A percentile compares a stretch with the other conserved stretches of the same genome.
phyloP scores from a whole-genome alignment of 92 coral and sea anemone species.

The Metridium senile region DNA sequence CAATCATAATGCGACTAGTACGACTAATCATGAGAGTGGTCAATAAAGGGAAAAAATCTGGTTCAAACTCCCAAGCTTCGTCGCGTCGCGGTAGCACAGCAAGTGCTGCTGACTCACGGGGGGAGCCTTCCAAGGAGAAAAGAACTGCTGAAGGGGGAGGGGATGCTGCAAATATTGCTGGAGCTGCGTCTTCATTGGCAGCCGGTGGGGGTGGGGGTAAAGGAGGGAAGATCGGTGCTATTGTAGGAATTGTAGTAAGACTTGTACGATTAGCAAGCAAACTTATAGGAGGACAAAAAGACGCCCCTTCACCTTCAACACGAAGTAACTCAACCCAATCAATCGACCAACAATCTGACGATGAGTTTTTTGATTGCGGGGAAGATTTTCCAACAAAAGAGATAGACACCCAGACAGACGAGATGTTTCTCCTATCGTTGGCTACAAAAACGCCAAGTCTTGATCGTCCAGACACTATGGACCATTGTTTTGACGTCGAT shows the following conservation, averaged over 20 bases:
- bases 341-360: constrained; percentile 21
- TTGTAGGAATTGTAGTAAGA: constrained; percentile 47
- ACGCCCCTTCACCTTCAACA: constrained; percentile 17
- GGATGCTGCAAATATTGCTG: constrained; percentile 36
- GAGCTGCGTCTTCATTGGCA: constrained; percentile 14
- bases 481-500: not conserved
- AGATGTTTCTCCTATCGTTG: not conserved
- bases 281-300: constrained; percentile 28
- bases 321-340: constrained; percentile 27
- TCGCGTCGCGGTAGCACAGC: constrained; percentile 17
- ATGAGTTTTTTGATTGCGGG: constrained; percentile 45
- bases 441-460: constrained; percentile 18
- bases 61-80: constrained; percentile 31
- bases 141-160: constrained; percentile 27
- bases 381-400: constrained; percentile 28
- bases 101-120: constrained; percentile 7
- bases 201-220: constrained; percentile 37
- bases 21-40: constrained; percentile 70
- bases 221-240: constrained; percentile 42
- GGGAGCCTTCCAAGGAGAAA: constrained; percentile 22
- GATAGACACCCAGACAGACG: constrained; percentile 25
- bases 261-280: constrained; percentile 50
- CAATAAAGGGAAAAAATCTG: constrained; percentile 52
- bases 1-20: constrained; percentile 68
- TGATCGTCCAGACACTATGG: not conserved